Percentiles rank a stretch among this genome's conserved stretches.
Conservation (phyloP, 2,888 invertebrate species). For the Tetragnatha montana region DNA sequence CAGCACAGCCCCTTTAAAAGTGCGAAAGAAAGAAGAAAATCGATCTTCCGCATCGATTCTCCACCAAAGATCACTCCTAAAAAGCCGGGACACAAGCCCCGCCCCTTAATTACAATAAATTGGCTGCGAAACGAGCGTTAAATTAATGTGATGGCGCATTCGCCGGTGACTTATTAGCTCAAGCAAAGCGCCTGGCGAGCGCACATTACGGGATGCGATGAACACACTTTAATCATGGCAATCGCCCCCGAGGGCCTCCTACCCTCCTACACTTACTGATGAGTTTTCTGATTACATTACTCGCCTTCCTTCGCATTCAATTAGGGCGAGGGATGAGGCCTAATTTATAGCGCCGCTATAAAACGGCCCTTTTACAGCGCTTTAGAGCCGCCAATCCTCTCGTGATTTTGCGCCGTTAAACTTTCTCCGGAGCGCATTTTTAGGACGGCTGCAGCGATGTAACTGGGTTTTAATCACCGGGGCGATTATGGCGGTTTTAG, state of each 20-base stretch:
- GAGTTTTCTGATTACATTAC: slow-evolving; percentile 69
- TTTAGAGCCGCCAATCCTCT: slow-evolving; percentile 43
- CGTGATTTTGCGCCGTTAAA: slow-evolving; percentile 52
- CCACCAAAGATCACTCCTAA: not conserved
- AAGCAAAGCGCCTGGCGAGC: slow-evolving; percentile 60
- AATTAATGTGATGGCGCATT: slow-evolving; percentile 67
- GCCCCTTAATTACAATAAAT: slow-evolving; percentile 61
- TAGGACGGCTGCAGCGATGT: not conserved
- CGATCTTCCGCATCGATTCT: too few relatives aligned
- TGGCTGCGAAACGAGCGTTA: slow-evolving; percentile 62
- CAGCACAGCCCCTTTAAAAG: too few relatives aligned
- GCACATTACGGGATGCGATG: slow-evolving; percentile 56
- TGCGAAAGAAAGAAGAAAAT: too few relatives aligned
- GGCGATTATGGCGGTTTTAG: not conserved
- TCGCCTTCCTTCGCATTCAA: slow-evolving; percentile 48
- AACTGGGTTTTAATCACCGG: not conserved
- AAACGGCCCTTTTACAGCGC: slow-evolving; percentile 46
- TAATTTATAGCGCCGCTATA: slow-evolving; percentile 40
- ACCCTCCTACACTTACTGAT: slow-evolving; percentile 60
- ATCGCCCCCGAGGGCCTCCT: slow-evolving; percentile 45
- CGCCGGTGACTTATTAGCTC: slow-evolving; percentile 63
- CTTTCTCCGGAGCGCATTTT: not conserved
- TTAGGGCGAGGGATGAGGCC: slow-evolving; percentile 20
- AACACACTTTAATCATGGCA: slow-evolving; percentile 68
- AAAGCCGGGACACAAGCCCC: not conserved